Base-by-base conservation (phyloP, 2,113 vertebrate genomes). In the Mus spicilegus region DNA sequence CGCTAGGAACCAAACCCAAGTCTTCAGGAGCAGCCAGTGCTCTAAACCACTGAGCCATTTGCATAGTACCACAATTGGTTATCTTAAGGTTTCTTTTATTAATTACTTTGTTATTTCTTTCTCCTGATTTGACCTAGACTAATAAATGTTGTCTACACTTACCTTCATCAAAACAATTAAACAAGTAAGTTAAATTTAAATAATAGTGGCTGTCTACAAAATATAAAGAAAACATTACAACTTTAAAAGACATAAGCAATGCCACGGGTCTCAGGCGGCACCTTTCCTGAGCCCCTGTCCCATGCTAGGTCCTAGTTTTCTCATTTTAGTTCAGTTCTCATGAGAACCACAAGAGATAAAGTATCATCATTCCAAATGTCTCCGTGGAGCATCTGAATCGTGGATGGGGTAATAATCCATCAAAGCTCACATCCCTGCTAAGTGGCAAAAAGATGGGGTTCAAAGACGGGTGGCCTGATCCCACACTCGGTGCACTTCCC, bases 181-280 rank as follows among this genome's bases (percentile, higher is more conserved):
- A 65, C 36, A 22, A 88, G 70, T 42, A n/a, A 92, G 39, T 28
- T 33, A 85, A 96, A 12, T 72, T 39, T 63, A 77, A 88, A 54
- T 33, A 61, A 85, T 10, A 85, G 8, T 65, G 93, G 56, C 42
- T 72, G 54, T 84, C 36, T 61, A 36, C 30, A 67, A 85, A 56
- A 63, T 54, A 78, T 12, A 90, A 51, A 97, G 16, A 67, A 24
- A 73, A 69, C 70, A 61, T 80, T 28, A 91, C 76, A 93, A 46
- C 76, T 86, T 86, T 42, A 28, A 85, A 93, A 88, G 26, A 95
- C 73, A 95, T 22, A 63, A 58, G 51, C 69, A 13, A 58, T 65
- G n/a, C 67, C 54, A 70, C 22, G 51, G 5, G 33, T 42, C 39
- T n/a, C 46, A 65, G 1, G 63, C 42, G 77, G 36, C 13, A 61